phyloP scores from a whole-genome alignment of 2,113 vertebrate species.

The Balaenoptera acutorostrata region DNA sequence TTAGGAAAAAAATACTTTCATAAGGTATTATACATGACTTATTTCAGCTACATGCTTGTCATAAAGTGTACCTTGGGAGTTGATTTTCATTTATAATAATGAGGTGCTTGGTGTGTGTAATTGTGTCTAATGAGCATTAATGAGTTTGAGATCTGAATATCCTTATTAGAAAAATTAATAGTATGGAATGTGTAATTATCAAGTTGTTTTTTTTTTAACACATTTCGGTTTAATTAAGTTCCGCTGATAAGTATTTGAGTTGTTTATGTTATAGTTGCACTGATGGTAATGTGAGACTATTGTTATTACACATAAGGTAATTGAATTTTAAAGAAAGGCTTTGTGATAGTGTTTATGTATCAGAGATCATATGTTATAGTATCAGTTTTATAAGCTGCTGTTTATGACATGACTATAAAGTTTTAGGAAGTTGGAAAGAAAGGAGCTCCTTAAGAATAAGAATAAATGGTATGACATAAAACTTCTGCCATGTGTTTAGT shows the following conservation, averaged over 20 bases:
- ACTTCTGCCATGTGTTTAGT: neutral
- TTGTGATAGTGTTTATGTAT: neutral
- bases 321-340: neutral
- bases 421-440: neutral
- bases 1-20: neutral
- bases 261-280: neutral
- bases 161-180: slow-evolving; percentile 47
- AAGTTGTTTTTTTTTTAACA: neutral
- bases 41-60: neutral
- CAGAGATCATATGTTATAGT: neutral
- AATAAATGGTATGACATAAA: neutral
- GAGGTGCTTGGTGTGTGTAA: slow-evolving; percentile 26
- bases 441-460: neutral
- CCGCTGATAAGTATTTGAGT: neutral
- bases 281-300: neutral
- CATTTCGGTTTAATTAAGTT: slow-evolving; percentile 40
- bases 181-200: slow-evolving; percentile 47
- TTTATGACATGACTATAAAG: neutral
- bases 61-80: slow-evolving; percentile 36
- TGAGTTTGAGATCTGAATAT: slow-evolving; percentile 54
- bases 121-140: slow-evolving; percentile 49
- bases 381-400: neutral
- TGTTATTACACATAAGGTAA: neutral
- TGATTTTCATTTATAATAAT: slow-evolving; percentile 58
- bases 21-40: neutral